Evolutionary conservation across 2,113 vertebrate species (phyloP), one percentile per base, ranked within the genome.

Genomic region (Callionymus lyra): DNA sequence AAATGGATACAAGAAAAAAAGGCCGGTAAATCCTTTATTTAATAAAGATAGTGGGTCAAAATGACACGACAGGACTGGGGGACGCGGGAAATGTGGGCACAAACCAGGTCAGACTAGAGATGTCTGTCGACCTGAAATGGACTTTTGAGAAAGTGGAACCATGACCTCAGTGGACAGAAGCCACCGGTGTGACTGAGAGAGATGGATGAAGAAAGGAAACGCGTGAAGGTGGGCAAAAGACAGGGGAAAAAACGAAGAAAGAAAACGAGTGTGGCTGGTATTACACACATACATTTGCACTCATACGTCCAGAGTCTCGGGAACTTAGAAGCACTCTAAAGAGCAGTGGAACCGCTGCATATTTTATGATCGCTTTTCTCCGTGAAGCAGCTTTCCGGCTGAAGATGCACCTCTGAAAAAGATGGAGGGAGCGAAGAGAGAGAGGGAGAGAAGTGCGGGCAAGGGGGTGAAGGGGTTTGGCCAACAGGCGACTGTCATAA

Each of bases 311-410:
- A 45, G n/a, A 47, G 47, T 47, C 40, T 6, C 12, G 6, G 43
- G 57, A 41, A 36, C 63, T 57, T 36, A 65, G 50, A 57, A 45
- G 58, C 63, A 74, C 78, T 83, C 71, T 64, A 43, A 47, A 57
- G 60, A 68, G 64, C 72, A 12, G 38, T 13, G 67, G 44, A 74
- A 53, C 68, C 38, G 50, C 68, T 85, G 70, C 74, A 85, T 86
- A 82, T 84, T 85, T 85, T 70, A 84, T 85, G 75, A 81, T 63
- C 44, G 45, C 69, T 76, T 76, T 79, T 77, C 65, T 71, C 49
- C 47, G 41, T 14, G 2, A 55, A 76, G 70, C 56, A 37, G 55
- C 53, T 74, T 60, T 67, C 65, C 72, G 74, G 34, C 55, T 49
- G 53, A 39, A 56, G 59, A 40, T 59, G 47, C 41, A 15, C 49